These are phyloP conservation scores for Orestias chungarensis DNA, from an alignment of 2,797 vertebrate species.

Conservation along the genomic window DNA sequence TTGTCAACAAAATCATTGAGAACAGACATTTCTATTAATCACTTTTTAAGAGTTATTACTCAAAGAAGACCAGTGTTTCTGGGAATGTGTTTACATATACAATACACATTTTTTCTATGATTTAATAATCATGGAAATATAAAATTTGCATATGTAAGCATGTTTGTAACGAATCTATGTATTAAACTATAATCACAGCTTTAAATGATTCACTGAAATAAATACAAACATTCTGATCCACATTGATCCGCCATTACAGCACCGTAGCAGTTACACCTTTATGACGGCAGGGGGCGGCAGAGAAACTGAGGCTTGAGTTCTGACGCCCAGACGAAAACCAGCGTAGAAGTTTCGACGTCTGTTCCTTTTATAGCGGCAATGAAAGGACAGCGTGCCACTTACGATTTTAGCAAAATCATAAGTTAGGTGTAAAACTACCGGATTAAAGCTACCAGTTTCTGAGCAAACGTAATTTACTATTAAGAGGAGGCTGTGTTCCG, in stretches of 20 bases:
- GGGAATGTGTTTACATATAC: no score
- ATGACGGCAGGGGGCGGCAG: slow-evolving; percentile 36
- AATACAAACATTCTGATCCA: not conserved
- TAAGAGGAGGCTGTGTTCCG: slow-evolving; percentile 1
- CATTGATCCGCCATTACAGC: not conserved
- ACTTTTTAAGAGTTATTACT: no score
- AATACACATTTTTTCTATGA: no score
- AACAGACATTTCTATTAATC: no score
- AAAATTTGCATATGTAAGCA: not conserved
- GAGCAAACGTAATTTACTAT: not conserved
- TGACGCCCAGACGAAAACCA: not conserved
- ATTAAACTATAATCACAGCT: no score
- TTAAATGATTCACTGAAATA: not conserved
- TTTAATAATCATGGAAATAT: not conserved
- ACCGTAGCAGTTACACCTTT: no score
- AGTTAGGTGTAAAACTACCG: slow-evolving; percentile 34
- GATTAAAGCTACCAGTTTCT: not conserved
- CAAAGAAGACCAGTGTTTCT: no score
- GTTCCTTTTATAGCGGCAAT: slow-evolving; percentile 73
- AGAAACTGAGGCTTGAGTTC: not conserved
- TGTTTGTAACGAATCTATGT: not conserved
- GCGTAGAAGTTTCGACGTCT: slow-evolving; percentile 53
- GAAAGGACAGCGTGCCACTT: slow-evolving; percentile 73
- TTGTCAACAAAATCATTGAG: no score
- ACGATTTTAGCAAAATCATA: slow-evolving; percentile 60